A percentile compares a stretch with the other conserved stretches of the same genome.
phyloP scores from a whole-genome alignment of 2,113 vertebrate genomes.

The Heloderma charlesbogerti region DNA sequence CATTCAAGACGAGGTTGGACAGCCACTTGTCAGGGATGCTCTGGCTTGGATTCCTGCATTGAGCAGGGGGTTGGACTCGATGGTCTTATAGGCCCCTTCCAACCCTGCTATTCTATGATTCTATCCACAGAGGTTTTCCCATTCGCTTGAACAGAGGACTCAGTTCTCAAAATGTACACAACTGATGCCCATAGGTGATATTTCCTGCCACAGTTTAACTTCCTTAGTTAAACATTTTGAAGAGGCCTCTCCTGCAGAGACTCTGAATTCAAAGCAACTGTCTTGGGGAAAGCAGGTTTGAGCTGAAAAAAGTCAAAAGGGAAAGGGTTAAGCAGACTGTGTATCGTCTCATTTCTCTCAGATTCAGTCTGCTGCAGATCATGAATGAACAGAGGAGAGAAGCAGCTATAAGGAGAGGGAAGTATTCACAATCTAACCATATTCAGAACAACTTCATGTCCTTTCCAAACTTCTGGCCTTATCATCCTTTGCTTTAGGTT shows the following conservation, averaged over 20 bases:
- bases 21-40: no score
- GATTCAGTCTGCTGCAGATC: background rate
- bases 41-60: no score
- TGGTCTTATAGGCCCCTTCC: no score
- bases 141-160: background rate
- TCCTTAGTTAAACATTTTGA: background rate
- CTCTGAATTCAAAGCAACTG: background rate
- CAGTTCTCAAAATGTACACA: background rate
- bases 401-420: background rate
- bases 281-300: background rate
- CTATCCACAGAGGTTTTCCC: background rate
- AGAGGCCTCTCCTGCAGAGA: background rate
- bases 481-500: background rate
- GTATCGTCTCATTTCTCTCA: background rate
- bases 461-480: background rate
- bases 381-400: background rate
- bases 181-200: background rate
- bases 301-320: background rate
- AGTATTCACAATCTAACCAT: background rate
- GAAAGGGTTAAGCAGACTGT: background rate
- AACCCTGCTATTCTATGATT: no score
- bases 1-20: no score
- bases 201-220: background rate
- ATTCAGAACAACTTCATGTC: background rate
- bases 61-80: no score